These are phyloP conservation scores for Ophioninae sp. DNA, from an alignment of 2,888 invertebrate genomes.

Conservation along the genomic window DNA sequence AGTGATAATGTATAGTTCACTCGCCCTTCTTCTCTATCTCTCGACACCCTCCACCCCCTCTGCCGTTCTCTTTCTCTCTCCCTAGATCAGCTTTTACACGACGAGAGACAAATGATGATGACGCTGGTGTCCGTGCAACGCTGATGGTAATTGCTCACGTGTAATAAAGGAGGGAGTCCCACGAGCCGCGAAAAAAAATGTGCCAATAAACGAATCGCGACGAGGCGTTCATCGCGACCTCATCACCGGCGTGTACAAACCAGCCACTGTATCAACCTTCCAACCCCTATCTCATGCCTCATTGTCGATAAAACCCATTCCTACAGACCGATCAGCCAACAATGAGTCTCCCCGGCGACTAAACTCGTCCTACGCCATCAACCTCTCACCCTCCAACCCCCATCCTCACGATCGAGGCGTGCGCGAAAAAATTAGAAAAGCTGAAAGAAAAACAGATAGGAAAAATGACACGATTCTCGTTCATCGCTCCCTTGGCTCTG, in stretches of 20 bases:
- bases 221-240: slow-evolving; percentile 24
- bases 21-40: neutral
- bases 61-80: slow-evolving; percentile 14
- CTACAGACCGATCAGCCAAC: slow-evolving; percentile 8
- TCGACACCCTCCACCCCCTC: neutral
- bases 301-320: neutral
- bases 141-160: slow-evolving; percentile 62
- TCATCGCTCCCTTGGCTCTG: too few relatives aligned
- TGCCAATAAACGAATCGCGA: slow-evolving; percentile 62
- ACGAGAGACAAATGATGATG: slow-evolving; percentile 27
- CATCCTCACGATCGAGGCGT: too few relatives aligned
- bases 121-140: slow-evolving; percentile 41
- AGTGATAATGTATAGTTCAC: too few relatives aligned
- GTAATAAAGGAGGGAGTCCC: slow-evolving; percentile 53
- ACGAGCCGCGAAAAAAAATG: slow-evolving; percentile 58
- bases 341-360: too few relatives aligned
- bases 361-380: too few relatives aligned
- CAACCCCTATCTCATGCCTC: neutral
- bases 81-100: slow-evolving; percentile 15
- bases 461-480: too few relatives aligned
- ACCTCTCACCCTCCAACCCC: too few relatives aligned
- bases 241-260: slow-evolving; percentile 14
- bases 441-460: too few relatives aligned
- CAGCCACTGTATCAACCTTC: too few relatives aligned
- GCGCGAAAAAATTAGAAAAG: too few relatives aligned